Evolutionary conservation across 1,140 invertebrate genomes (phyloP), one percentile per base, ranked within the genome.

Genomic region (Drosophila ercepeae): DNA sequence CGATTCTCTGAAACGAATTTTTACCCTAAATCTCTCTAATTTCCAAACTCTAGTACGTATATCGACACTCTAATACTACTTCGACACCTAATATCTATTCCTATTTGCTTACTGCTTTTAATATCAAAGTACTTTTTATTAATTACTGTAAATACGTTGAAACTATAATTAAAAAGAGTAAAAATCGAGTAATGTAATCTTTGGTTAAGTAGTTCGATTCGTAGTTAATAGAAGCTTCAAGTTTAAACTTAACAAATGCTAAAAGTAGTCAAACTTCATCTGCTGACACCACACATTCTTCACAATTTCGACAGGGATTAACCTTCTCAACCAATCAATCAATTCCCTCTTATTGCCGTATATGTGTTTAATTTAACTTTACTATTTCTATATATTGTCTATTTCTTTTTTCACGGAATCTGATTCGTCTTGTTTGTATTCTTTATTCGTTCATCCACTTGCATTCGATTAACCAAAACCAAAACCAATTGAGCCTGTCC

Each of bases 161-260:
- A 16, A 4, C 9, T 9, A 14, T 7, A 7, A 32, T n/a, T 29
- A 11, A 11, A 27, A 49, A 11, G 6, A 41, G 61, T 67, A 36
- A 52, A 19, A 13, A 49, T 44, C 61, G 61, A 67, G 60, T 67
- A 65, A 67, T 52, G 60, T 65, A 67, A 51, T 16, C 5, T 34
- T 67, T 64, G 18, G 60, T 53, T 67, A 46, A 45, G 61, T 68
- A 68, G 64, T 68, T 68, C 39, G 61, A 67, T 34, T 52, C 27
- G 64, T 68, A 29, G 14, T 18, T 61, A 49, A 45, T 67, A 29
- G 27, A 34, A 21, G 29, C 48, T 44, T 19, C 34, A 16, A 27
- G 54, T 32, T 50, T 42, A 18, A 7, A 42, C 16, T 42, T 39
- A 8, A 39, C 61, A 23, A 42, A 19, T 27, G 60, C 60, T 13